Base-by-base conservation (phyloP, 2,113 vertebrate genomes). In the Thunnus maccoyii region DNA sequence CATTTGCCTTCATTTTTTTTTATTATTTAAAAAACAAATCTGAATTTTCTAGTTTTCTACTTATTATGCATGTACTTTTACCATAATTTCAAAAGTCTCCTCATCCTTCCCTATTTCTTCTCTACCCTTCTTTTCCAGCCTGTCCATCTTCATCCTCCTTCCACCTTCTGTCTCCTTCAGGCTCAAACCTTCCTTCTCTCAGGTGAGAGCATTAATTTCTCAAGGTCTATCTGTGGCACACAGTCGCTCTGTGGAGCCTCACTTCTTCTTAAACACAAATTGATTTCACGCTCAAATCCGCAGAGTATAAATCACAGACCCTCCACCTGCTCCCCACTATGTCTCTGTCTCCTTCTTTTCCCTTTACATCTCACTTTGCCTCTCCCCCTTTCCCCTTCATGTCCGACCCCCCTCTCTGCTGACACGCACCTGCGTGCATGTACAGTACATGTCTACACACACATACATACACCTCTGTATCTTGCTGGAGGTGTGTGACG, bases 211-310 rank as follows among this genome's bases (percentile, higher is more conserved):
- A 60, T 80, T 86, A 4, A 82, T 88, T 91, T 83, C 65, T 86
- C 72, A 68, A 67, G 85, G 85, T 91, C 62, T 80, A 84, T 84
- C 77, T 79, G 72, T 87, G 75, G 67, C 75, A 51, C 72, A 74
- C 83, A 83, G 64, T 66, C 50, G 60, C 68, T 82, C 58, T 41
- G 63, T 62, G 60, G 76, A 64, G 56, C 72, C 74, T 80, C 66
- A 78, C 84, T 74, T 88, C 80, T 86, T 67, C 81, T 86, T 84
- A 78, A 85, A 89, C 74, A 72, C 78, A 89, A 88, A 93, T 86
- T 82, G 87, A 90, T 91, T 94, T 91, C 73, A 83, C 30, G 75
- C 84, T 80, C 85, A 92, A 82, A 84, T 86, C 82, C 79, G 78
- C 75, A 54, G 62, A 81, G 77, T 56, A 77, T 89, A 76, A 82